phyloP scores from a whole-genome alignment of 2,113 vertebrate genomes.

The Daboia siamensis region DNA sequence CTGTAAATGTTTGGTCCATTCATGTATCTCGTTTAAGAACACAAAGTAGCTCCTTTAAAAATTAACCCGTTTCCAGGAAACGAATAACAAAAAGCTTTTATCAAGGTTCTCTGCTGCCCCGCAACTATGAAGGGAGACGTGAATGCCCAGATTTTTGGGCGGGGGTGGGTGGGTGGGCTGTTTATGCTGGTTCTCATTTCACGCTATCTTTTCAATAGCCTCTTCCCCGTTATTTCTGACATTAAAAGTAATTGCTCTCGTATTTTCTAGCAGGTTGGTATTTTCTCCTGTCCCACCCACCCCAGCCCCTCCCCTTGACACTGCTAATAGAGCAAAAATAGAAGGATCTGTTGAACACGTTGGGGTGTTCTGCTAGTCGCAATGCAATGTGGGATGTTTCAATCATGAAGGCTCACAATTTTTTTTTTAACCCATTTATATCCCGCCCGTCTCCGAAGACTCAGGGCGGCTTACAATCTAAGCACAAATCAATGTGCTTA shows the following conservation, averaged over 20 bases:
- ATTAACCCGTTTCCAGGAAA: neutral
- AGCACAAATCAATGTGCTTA: too few species aligned
- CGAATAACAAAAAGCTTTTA: neutral
- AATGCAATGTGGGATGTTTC: neutral
- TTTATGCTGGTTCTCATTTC: neutral
- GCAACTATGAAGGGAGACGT: neutral
- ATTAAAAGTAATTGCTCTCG: neutral
- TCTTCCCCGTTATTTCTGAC: neutral
- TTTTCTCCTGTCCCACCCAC: neutral
- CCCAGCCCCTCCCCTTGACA: neutral
- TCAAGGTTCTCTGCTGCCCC: neutral
- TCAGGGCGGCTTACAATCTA: too few species aligned
- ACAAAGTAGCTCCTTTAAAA: neutral
- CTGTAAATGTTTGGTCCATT: neutral
- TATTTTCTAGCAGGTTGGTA: neutral
- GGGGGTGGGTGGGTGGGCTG: too few species aligned
- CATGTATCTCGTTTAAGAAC: neutral
- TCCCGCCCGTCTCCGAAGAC: too few species aligned
- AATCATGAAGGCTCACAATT: neutral
- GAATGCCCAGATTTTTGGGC: neutral
- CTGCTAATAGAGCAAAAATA: neutral
- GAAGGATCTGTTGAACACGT: neutral
- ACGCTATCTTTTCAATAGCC: neutral
- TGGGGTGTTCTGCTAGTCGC: neutral
- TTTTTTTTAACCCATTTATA: too few species aligned